Evolutionary conservation across 2,797 vertebrate species (phyloP).

Genomic region (Sciaenops ocellatus): DNA sequence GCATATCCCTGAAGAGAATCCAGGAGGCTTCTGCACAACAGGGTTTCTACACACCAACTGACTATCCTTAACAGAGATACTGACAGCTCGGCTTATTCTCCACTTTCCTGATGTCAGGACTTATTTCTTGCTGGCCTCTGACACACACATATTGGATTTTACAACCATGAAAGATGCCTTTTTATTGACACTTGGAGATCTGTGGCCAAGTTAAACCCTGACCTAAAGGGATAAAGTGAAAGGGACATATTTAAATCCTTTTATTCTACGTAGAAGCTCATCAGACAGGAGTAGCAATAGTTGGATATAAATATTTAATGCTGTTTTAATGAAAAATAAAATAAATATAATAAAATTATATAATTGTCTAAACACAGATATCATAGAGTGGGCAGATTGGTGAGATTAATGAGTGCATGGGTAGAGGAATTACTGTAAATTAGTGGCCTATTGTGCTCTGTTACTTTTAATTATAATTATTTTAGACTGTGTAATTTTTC

Average conservation of each 20-base stretch:
- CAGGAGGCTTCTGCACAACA: slow-evolving; percentile 47
- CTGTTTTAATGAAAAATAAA: background rate
- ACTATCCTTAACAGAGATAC: slow-evolving; percentile 58
- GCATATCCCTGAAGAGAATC: slow-evolving; percentile 52
- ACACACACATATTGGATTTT: slow-evolving; percentile 67
- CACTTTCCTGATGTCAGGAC: slow-evolving; percentile 61
- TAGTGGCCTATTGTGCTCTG: background rate
- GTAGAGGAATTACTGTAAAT: background rate
- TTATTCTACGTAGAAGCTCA: background rate
- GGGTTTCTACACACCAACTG: slow-evolving; percentile 50
- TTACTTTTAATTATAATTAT: slow-evolving; percentile 5
- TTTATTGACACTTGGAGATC: slow-evolving; percentile 46
- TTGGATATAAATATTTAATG: background rate
- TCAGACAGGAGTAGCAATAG: background rate
- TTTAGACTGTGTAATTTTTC: background rate
- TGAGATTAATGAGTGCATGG: background rate
- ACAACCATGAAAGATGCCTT: slow-evolving; percentile 45
- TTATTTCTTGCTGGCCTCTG: slow-evolving; percentile 58
- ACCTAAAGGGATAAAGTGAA: slow-evolving; percentile 6
- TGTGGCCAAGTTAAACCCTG: slow-evolving; percentile 11
- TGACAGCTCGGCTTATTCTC: slow-evolving; percentile 72
- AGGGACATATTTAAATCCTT: background rate
- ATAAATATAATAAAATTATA: background rate
- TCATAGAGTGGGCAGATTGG: slow-evolving; percentile 5
- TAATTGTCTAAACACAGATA: background rate